Evolutionary conservation across 1,140 invertebrate genomes (phyloP).

Genomic region (Eurosta solidaginis): DNA sequence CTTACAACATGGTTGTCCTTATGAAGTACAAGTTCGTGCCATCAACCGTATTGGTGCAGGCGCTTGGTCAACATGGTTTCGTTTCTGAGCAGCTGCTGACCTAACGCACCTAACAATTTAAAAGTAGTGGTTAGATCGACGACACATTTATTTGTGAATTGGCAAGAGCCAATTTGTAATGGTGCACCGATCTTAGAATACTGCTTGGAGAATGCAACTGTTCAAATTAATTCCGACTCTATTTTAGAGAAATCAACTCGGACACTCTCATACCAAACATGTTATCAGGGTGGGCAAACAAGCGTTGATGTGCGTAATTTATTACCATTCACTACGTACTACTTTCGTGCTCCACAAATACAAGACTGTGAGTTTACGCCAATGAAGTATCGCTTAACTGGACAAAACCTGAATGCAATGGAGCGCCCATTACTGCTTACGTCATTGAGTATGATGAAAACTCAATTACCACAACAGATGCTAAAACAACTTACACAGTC

Average conservation of each 20-base stretch:
- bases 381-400: conserved; percentile 72
- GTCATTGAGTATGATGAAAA: conserved; percentile 73
- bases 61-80: conserved; percentile 74
- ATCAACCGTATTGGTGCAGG: conserved; percentile 74
- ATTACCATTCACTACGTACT: conserved; percentile 76
- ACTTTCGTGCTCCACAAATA: conserved; percentile 72
- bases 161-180: conserved; percentile 75
- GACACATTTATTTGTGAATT: conserved; percentile 70
- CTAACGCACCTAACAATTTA: conserved; percentile 68
- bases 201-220: conserved; percentile 67
- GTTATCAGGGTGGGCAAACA: conserved; percentile 66
- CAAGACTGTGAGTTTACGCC: conserved; percentile 66
- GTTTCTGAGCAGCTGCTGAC: conserved; percentile 81
- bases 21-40: conserved; percentile 72
- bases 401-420: conserved; percentile 74
- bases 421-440: conserved; percentile 74
- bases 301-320: conserved; percentile 73
- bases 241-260: conserved; percentile 72
- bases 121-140: conserved; percentile 66
- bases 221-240: conserved; percentile 63
- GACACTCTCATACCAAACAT: conserved; percentile 60
- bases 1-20: conserved; percentile 73
- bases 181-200: conserved; percentile 80
- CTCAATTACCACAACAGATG: conserved; percentile 65
- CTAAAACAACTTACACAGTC: conserved; percentile 62